Evolutionary conservation across 2,113 vertebrate species (phyloP).

Genomic region (Emberiza fucata): DNA sequence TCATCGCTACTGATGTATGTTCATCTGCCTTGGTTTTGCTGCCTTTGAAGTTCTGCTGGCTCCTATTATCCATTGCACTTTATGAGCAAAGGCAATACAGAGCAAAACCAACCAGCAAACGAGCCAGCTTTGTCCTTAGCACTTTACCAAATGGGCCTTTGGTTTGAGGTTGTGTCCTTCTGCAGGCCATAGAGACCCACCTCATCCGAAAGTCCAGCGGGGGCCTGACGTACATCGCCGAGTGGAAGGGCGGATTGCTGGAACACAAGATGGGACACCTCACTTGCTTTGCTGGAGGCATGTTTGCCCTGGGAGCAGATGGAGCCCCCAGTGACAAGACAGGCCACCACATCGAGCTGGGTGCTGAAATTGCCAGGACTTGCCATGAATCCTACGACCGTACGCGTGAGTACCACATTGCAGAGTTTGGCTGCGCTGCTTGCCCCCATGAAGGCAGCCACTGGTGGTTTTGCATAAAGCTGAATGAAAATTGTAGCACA

Average conservation of each 20-base stretch:
- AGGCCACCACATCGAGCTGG: conserved; percentile 91
- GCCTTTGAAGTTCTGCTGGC: background rate
- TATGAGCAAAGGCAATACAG: background rate
- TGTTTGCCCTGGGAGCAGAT: conserved; percentile 95
- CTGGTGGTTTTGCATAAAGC: background rate
- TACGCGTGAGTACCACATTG: conserved; percentile 75
- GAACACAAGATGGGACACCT: conserved; percentile 99
- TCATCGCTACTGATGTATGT: background rate
- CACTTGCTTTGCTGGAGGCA: conserved; percentile 96
- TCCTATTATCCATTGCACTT: background rate
- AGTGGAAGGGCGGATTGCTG: conserved; percentile 96
- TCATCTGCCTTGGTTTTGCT: background rate
- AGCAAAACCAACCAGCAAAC: background rate
- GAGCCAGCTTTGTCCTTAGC: background rate
- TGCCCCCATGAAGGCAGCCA: background rate
- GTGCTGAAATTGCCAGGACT: conserved; percentile 93
- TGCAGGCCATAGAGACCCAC: conserved; percentile 91
- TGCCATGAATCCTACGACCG: conserved; percentile 95
- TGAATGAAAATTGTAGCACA: background rate
- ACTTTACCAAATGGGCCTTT: background rate
- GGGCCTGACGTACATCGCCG: conserved; percentile 94
- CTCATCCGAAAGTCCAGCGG: conserved; percentile 90
- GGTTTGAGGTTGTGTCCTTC: background rate
- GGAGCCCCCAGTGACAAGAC: conserved; percentile 85
- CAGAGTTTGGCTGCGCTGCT: background rate